Evolutionary conservation across 1,140 invertebrate genomes (phyloP), one percentile per base, ranked within the genome.

Genomic region (Drosophila nikananu): DNA sequence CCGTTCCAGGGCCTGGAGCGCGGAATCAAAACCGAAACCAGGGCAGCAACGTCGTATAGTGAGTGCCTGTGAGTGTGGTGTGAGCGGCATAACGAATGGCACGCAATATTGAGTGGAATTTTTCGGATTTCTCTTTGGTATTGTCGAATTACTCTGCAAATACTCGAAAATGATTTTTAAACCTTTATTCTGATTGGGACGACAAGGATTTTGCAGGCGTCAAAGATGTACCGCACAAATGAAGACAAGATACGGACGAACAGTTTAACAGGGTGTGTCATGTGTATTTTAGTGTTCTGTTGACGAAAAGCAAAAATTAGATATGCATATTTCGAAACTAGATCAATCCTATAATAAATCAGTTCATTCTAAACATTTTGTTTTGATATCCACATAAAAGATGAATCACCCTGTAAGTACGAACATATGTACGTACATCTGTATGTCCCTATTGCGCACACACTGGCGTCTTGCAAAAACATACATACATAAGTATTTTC

Each of bases 401-500:
- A 25, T 39, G 54, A 21, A 39, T 17, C 54, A 39, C 54, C 54
- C 54, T 60, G 39, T 44, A 23, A 17, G n/a, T 3, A 57, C 60
- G 17, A 62, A 54, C 74, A 42, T 59, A 30, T 62, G 44, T 61
- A 44, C 12, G 23, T 67, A 73, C 54, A 64, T 48, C 27, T 30
- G 37, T 61, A 63, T 27, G 32, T 55, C 46, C 30, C 52, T 68
- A 42, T 44, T 57, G 54, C 54, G 54, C 35, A 55, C 52, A 55
- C 54, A 55, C 54, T 25, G 21, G 21, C 54, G 52, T 19, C 64
- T 42, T 41, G 72, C 39, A 51, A 62, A 54, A 42, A 42, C 55
- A 61, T 71, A 75, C 59, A 67, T 54, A 61, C 52, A 66, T 21
- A 27, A 35, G 54, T 54, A 75, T 61, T 57, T 41, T 52, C 44